phyloP scores from a whole-genome alignment of 2,888 invertebrate species.

The Sphaeridia pumilis region DNA sequence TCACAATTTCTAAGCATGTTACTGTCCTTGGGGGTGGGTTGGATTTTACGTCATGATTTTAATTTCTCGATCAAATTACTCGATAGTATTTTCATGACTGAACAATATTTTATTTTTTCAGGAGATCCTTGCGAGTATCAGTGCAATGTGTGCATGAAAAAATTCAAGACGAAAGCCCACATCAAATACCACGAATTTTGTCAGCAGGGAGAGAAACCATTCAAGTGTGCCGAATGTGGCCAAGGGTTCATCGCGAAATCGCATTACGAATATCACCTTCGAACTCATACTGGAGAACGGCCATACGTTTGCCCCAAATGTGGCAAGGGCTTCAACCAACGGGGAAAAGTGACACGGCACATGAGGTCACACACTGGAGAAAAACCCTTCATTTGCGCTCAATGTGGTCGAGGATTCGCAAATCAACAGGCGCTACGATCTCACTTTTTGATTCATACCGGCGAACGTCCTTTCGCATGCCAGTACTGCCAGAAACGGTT shows the following conservation, averaged over 20 bases:
- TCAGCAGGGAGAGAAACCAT: conserved; percentile 39
- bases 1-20: not conserved
- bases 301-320: conserved; percentile 52
- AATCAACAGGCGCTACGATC: conserved; percentile 17
- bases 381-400: conserved; percentile 17
- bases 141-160: not conserved
- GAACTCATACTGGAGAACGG: conserved; percentile 49
- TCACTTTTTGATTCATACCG: conserved; percentile 37
- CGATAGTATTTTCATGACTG: too few relatives aligned
- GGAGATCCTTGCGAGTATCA: not conserved
- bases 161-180: conserved; percentile 1
- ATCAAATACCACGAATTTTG: conserved; percentile 30
- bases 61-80: too few relatives aligned
- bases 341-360: conserved; percentile 58
- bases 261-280: conserved; percentile 59
- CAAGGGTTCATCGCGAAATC: conserved; percentile 56
- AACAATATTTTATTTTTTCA: not conserved
- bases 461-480: conserved; percentile 48
- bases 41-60: too few relatives aligned
- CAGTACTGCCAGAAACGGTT: conserved; percentile 51
- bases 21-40: not conserved
- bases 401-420: conserved; percentile 17
- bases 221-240: conserved; percentile 43
- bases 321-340: conserved; percentile 54
- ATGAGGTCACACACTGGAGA: conserved; percentile 49